phyloP scores from a whole-genome alignment of 2,888 invertebrate species.

The Camptogramma bilineatum region DNA sequence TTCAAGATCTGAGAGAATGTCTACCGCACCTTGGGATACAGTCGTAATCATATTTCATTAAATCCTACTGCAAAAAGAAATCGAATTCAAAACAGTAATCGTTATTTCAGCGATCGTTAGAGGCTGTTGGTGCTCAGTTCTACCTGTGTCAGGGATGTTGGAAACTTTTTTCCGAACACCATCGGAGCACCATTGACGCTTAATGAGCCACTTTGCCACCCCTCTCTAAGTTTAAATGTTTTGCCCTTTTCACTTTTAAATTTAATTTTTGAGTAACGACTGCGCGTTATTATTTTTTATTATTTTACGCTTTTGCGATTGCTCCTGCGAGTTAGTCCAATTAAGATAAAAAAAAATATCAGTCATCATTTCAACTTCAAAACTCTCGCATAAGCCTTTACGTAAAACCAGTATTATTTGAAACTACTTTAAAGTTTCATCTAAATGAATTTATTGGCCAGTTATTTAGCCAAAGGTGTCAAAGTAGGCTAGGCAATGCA shows the following conservation, averaged over 20 bases:
- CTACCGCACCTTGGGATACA: no score
- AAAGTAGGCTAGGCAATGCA: conserved; percentile 69
- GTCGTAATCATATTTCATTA: no score
- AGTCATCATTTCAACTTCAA: not conserved
- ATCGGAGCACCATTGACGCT: conserved; percentile 62
- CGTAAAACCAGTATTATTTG: not conserved
- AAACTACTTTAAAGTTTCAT: conserved; percentile 5
- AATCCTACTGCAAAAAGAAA: not conserved
- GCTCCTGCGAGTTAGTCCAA: not conserved
- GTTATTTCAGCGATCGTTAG: conserved; percentile 28
- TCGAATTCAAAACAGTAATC: conserved; percentile 3
- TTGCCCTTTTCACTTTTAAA: conserved; percentile 65
- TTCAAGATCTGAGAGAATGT: no score
- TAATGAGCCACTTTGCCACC: conserved; percentile 75
- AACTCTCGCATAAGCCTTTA: not conserved
- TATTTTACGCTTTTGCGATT: not conserved
- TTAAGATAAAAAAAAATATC: not conserved
- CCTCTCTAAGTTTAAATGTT: conserved; percentile 64
- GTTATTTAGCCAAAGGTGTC: conserved; percentile 50
- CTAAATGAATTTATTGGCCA: conserved; percentile 31
- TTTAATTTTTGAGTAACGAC: conserved; percentile 51
- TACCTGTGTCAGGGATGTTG: conserved; percentile 26
- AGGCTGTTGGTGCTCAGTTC: conserved; percentile 50
- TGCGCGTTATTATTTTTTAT: conserved; percentile 35
- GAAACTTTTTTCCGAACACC: conserved; percentile 56